Percentiles rank a stretch among this genome's conserved stretches.
These are phyloP conservation scores for Villa cingulata DNA, from an alignment of 2,888 invertebrate genomes.

Conservation along the genomic window DNA sequence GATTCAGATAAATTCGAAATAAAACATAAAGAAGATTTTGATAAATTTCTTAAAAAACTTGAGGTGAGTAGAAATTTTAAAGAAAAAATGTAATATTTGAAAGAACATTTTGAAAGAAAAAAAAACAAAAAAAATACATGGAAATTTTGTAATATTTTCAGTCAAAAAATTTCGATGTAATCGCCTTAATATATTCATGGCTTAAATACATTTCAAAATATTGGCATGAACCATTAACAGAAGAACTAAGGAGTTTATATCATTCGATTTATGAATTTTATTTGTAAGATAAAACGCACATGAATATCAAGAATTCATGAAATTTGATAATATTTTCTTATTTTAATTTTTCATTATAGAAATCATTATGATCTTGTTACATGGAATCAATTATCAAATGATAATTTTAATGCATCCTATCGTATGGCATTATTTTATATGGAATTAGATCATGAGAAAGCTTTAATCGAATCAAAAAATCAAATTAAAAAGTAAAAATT, in stretches of 20 bases:
- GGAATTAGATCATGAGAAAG: conserved; percentile 21
- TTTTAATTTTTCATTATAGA: conserved; percentile 11
- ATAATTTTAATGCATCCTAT: conserved; percentile 20
- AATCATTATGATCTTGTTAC: conserved; percentile 20
- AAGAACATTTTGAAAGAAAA: neutral
- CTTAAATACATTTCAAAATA: conserved; percentile 20
- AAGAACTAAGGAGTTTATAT: conserved; percentile 19
- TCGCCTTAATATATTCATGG: conserved; percentile 22
- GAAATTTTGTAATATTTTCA: conserved; percentile 4
- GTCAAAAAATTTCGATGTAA: conserved; percentile 19
- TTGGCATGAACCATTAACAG: conserved; percentile 19
- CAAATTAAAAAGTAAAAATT: conserved; percentile 14
- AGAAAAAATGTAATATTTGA: neutral
- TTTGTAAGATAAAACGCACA: conserved; percentile 19
- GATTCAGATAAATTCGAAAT: conserved; percentile 19
- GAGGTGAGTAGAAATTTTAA: conserved; percentile 7
- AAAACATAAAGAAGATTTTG: conserved; percentile 18
- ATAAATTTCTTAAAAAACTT: conserved; percentile 18
- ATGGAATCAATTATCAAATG: conserved; percentile 21
- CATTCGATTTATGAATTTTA: conserved; percentile 21
- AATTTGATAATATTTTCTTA: neutral
- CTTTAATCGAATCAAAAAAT: conserved; percentile 4
- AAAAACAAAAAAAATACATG: neutral
- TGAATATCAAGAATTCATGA: neutral
- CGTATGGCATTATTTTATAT: conserved; percentile 22